These are phyloP conservation scores for Hydrocynus forskahlii DNA, from an alignment of 2,797 vertebrate species.

Conservation along the genomic window DNA sequence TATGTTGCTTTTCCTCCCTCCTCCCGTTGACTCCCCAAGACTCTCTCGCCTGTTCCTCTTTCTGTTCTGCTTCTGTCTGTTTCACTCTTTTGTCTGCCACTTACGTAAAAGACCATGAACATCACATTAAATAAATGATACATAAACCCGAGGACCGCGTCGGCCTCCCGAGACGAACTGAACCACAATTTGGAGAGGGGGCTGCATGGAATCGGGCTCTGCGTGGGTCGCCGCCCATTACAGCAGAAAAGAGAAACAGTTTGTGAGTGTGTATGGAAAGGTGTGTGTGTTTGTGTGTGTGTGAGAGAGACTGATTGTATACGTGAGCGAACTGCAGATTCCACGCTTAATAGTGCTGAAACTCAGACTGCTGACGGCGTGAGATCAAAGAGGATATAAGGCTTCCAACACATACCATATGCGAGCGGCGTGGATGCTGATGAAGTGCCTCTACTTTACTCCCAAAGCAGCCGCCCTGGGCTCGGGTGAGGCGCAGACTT, in stretches of 20 bases:
- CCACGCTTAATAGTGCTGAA: neutral
- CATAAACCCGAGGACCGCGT: neutral
- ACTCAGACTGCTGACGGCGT: conserved; percentile 41
- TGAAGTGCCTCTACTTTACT: neutral
- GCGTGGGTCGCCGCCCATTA: neutral
- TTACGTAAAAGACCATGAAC: neutral
- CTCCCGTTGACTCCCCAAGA: no score
- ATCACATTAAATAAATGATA: conserved; percentile 25
- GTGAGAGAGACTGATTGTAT: neutral
- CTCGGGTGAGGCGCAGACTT: neutral
- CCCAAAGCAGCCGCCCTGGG: neutral
- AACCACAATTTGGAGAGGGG: conserved; percentile 5
- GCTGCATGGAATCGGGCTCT: neutral
- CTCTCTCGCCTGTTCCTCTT: neutral
- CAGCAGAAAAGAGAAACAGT: neutral
- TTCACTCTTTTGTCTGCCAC: neutral
- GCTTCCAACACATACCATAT: conserved; percentile 15
- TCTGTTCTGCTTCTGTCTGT: neutral
- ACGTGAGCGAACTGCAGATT: conserved; percentile 6
- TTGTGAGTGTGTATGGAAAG: conserved; percentile 15
- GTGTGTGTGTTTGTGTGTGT: neutral
- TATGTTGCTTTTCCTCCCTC: neutral
- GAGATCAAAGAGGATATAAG: conserved; percentile 20
- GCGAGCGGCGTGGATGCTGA: neutral
- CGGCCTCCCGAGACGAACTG: neutral